phyloP scores from a whole-genome alignment of 2,113 vertebrate species.

The Rhinoptilus africanus region DNA sequence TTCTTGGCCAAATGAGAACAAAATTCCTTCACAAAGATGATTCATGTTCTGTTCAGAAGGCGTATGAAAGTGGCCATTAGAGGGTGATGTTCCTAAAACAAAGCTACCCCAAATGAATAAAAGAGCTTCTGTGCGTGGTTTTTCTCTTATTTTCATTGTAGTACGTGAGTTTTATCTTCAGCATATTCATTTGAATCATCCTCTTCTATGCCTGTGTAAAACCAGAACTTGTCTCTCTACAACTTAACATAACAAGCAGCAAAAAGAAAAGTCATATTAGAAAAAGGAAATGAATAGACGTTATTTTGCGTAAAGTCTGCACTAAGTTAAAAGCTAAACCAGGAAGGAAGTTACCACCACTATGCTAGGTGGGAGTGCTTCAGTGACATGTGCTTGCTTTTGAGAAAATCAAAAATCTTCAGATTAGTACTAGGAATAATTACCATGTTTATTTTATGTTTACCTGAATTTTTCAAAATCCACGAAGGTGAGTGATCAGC shows the following conservation, averaged over 20 bases:
- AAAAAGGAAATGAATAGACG: conserved; percentile 67
- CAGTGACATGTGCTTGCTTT: conserved; percentile 68
- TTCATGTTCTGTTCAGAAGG: neutral
- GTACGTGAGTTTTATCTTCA: neutral
- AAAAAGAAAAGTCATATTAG: neutral
- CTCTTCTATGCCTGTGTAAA: neutral
- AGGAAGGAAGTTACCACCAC: conserved; percentile 54
- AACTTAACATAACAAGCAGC: neutral
- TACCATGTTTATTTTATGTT: conserved; percentile 81
- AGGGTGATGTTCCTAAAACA: neutral
- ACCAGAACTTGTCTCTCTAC: neutral
- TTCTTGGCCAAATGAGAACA: neutral
- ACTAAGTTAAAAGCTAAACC: conserved; percentile 29
- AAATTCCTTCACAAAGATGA: neutral
- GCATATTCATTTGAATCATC: neutral
- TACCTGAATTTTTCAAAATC: conserved; percentile 86
- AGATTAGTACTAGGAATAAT: conserved; percentile 81
- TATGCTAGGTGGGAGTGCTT: neutral
- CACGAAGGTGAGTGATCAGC: conserved; percentile 75
- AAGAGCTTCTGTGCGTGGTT: neutral
- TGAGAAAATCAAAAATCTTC: conserved; percentile 73
- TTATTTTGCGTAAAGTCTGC: conserved; percentile 7
- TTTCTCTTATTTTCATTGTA: neutral
- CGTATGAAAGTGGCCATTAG: neutral
- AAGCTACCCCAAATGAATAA: conserved; percentile 25